Evolutionary conservation across 2,113 vertebrate species (phyloP).

Genomic region (Gasterosteus nipponicus): DNA sequence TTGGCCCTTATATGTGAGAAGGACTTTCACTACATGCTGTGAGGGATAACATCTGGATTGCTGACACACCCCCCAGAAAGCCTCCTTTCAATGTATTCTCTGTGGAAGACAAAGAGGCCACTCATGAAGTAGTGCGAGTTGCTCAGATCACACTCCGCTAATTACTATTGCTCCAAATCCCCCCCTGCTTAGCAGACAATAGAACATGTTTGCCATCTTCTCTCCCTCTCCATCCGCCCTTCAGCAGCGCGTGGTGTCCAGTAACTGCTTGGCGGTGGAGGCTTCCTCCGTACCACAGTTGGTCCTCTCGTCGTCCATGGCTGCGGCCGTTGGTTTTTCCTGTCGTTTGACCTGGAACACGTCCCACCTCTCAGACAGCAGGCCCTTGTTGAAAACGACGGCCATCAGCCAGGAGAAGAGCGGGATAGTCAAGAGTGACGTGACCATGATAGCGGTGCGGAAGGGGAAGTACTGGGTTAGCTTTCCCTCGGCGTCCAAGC

Average conservation of each 20-base stretch:
- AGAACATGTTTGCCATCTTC: not conserved
- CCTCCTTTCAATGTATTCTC: not conserved
- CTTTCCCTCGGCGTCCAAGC: conserved; percentile 57
- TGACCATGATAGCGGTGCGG: conserved; percentile 81
- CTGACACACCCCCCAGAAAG: not conserved
- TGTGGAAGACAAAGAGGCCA: conserved; percentile 2
- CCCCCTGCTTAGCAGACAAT: too few relatives aligned
- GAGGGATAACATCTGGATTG: not conserved
- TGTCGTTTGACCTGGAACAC: conserved; percentile 72
- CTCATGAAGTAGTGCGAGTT: conserved; percentile 1
- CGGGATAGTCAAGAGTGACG: conserved; percentile 69
- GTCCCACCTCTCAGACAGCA: conserved; percentile 80
- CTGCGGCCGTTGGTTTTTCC: conserved; percentile 1
- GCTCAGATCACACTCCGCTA: conserved; percentile 6
- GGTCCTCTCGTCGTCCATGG: not conserved
- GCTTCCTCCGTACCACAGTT: not conserved
- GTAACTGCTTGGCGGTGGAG: conserved; percentile 43
- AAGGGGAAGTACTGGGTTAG: conserved; percentile 83
- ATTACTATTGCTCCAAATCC: conserved; percentile 14
- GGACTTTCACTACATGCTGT: not conserved
- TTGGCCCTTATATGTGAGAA: conserved; percentile 4
- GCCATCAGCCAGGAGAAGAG: conserved; percentile 69
- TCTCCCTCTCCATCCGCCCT: conserved; percentile 8
- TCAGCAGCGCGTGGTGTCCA: conserved; percentile 68
- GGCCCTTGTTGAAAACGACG: conserved; percentile 77